A percentile compares a stretch with the other conserved stretches of the same genome.
phyloP scores from a whole-genome alignment of 2,888 invertebrate genomes.

The Bellardia pandia region DNA sequence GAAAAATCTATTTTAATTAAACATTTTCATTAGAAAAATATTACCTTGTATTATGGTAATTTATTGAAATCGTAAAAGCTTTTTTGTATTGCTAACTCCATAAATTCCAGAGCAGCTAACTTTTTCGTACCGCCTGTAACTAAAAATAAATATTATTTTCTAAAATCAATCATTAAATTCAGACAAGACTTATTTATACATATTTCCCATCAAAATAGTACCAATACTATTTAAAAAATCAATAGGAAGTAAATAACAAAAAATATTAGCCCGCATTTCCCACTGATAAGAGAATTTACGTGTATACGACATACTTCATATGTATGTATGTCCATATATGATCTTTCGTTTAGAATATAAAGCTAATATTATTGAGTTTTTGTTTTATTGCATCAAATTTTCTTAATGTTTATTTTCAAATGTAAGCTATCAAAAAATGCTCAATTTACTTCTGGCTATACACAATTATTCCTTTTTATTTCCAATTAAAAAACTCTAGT shows the following conservation, averaged over 20 bases:
- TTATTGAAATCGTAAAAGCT: no score
- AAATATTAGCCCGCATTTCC: constrained; percentile 67
- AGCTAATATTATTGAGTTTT: not conserved
- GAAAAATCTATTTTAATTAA: no score
- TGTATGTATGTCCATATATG: no score
- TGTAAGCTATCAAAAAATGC: not conserved
- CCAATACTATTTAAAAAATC: constrained; percentile 1
- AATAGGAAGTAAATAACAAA: constrained; percentile 21
- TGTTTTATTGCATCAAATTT: constrained; percentile 11
- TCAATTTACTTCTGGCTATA: constrained; percentile 19
- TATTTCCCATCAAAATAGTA: not conserved
- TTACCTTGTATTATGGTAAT: no score
- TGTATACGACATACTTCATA: not conserved
- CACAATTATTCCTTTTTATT: not conserved
- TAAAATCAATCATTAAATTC: no score
- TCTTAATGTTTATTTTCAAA: constrained; percentile 2
- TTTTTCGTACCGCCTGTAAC: no score
- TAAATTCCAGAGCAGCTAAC: no score
- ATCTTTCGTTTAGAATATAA: constrained; percentile 1
- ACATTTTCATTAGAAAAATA: no score
- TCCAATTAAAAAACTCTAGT: constrained; percentile 21
- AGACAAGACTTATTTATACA: no score
- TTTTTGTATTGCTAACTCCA: no score
- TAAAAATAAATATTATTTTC: no score
- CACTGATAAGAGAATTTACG: constrained; percentile 48